Percentiles rank a stretch among this genome's conserved stretches.
Conservation (phyloP, 2,797 vertebrate species). For the Okamejei kenojei region DNA sequence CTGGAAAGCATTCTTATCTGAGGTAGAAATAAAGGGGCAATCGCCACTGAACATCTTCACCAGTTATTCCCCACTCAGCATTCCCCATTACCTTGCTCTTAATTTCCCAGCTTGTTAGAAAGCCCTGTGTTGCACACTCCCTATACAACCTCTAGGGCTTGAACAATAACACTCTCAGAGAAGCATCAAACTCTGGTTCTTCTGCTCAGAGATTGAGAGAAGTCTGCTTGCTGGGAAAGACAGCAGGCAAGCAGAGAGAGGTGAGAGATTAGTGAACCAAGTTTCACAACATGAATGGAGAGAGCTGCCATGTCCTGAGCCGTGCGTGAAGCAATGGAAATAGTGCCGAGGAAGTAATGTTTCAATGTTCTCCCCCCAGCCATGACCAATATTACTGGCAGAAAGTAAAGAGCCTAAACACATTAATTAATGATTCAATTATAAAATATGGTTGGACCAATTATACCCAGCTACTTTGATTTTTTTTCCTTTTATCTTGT, state of each 20-base stretch:
- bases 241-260: neutral
- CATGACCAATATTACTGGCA: neutral
- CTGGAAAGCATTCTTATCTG: neutral
- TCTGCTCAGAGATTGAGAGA: neutral
- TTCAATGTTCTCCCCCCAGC: neutral
- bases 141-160: neutral
- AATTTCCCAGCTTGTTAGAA: neutral
- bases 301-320: neutral
- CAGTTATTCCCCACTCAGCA: neutral
- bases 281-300: neutral
- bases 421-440: neutral
- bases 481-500: neutral
- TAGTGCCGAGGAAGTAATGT: neutral
- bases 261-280: neutral
- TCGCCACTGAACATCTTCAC: neutral
- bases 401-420: neutral
- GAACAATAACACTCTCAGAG: neutral
- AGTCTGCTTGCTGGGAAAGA: neutral
- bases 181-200: neutral
- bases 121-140: neutral
- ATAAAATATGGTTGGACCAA: neutral
- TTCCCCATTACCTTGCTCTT: neutral
- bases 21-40: slow-evolving; percentile 5
- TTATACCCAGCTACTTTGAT: neutral
- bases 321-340: neutral